Conservation (phyloP, 2,888 invertebrate species). For the Gnatocerus cornutus region DNA sequence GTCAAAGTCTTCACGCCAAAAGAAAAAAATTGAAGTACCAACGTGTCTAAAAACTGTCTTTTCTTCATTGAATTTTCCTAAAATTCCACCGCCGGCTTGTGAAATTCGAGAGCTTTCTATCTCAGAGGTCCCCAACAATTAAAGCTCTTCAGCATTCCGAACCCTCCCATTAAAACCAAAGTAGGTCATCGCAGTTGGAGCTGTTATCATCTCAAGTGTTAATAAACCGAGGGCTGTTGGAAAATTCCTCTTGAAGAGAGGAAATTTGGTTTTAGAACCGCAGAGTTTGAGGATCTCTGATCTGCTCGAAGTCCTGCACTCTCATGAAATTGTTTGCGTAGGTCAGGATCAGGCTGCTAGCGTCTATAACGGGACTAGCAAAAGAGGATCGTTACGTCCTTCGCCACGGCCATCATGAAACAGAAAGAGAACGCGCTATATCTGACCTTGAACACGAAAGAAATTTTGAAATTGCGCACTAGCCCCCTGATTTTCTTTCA, state of each 20-base stretch:
- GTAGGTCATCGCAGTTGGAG: too few species aligned
- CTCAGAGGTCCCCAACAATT: background rate
- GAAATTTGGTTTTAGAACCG: background rate
- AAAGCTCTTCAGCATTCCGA: too few species aligned
- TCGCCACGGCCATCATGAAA: constrained; percentile 25
- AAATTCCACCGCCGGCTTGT: background rate
- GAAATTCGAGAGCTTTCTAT: constrained; percentile 5
- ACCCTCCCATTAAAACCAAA: too few species aligned
- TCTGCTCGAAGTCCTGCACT: constrained; percentile 21
- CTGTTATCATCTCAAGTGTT: too few species aligned
- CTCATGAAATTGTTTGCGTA: constrained; percentile 37
- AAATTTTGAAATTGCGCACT: constrained; percentile 15
- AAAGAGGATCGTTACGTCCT: constrained; percentile 34
- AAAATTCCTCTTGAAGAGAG: background rate
- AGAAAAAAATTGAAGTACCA: too few species aligned
- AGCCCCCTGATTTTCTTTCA: background rate
- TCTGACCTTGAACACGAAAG: constrained; percentile 17
- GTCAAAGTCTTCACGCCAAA: background rate
- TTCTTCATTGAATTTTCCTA: too few species aligned
- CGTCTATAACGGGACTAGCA: constrained; percentile 39
- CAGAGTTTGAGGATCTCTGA: constrained; percentile 19
- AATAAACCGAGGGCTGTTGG: too few species aligned
- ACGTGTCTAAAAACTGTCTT: background rate
- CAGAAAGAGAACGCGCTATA: constrained; percentile 23
- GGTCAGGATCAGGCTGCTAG: constrained; percentile 36